Base-by-base conservation (phyloP, 1,140 invertebrate species). In the Dryas iulia region DNA sequence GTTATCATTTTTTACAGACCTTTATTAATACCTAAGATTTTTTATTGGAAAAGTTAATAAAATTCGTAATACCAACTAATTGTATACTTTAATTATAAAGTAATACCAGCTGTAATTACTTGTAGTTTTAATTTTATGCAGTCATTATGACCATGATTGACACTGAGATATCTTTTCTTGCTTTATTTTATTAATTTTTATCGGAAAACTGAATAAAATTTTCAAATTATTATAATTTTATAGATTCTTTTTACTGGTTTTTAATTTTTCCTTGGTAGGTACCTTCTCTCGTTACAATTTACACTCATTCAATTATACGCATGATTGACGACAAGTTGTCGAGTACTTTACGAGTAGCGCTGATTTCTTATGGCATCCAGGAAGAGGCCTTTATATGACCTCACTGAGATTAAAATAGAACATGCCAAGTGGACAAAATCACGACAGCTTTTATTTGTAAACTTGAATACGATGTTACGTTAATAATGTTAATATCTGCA, bases 361-460 rank as follows among this genome's bases (percentile, higher is more conserved):
- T 59, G 58, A 39, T 59, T 59, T 61, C 33, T 61, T 28, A 18
- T 39, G 23, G 28, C 33, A 60, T 24, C 39, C 59, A 60, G 33
- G 24, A 61, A 47, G 59, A 47, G 35, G 59, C 24, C 39, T 21
- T 61, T 47, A 12, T 47, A 25, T 61, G 59, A 47, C 58, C 58
- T 59, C 58, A 59, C 12, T 11, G 12, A 2, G 11, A 6, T n/a
- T 39, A 56, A 35, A 24, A 35, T 30, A 35, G 14, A 24, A 59
- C 31, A 8, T 47, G 39, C 39, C 18, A 47, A 47, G 39, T 47
- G 18, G 39, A 47, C 14, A 21, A 47, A 47, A 47, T 47, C 18
- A 47, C 39, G 39, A 47, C 39, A 47, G 10, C 39, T 47, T 47
- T 47, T 18, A 18, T 47, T 47, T 47, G 39, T 21, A 6, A 47